Evolutionary conservation across 2,113 vertebrate species (phyloP), one percentile per base, ranked within the genome.

Genomic region (Pitta sordida): DNA sequence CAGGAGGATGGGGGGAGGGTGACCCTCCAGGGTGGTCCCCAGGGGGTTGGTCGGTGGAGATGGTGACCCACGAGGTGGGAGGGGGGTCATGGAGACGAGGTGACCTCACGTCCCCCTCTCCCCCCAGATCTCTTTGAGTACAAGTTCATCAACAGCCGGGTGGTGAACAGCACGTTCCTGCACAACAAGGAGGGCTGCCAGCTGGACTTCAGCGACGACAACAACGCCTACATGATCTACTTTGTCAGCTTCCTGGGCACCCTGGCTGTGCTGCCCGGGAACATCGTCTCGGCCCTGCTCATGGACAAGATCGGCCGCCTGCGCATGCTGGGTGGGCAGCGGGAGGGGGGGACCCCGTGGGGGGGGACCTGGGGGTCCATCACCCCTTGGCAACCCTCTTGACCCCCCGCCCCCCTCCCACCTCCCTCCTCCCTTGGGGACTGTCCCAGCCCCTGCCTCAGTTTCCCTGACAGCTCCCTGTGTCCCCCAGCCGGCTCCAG

Each of bases 271-370:
- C 98, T 99, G 60, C 99, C 99, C 0, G 99, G 99, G 13, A 99
- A 99, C 96, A 99, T 99, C 1, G 99, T 99, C 90, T 99, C 99
- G 0, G 99, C 99, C 5, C 97, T 99, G 94, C 98, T 99, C 85
- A 99, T 99, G 99, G 99, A 99, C 97, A 99, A 99, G 98, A 99
- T 99, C 0, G 99, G 99, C 78, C 98, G 99, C 49, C 98, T 99
- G 48, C 98, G 99, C 87, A 99, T 99, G 99, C 97, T 99, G 52
- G 99, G 99, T 99, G 88, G 53, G 95, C 43, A 12, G 2, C 0
- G 3, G n/a, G 32, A 4, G 9, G 55, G 32, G n/a, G 21, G 9
- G 32, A 9, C n/a, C n/a, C 51, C n/a, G 1, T 2, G n/a, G n/a
- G 32, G 9, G 53, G n/a, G n/a, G 56, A 22, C 9, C n/a, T 23